Conservation (phyloP, 2,797 vertebrate genomes). For the Erethizon dorsatum region DNA sequence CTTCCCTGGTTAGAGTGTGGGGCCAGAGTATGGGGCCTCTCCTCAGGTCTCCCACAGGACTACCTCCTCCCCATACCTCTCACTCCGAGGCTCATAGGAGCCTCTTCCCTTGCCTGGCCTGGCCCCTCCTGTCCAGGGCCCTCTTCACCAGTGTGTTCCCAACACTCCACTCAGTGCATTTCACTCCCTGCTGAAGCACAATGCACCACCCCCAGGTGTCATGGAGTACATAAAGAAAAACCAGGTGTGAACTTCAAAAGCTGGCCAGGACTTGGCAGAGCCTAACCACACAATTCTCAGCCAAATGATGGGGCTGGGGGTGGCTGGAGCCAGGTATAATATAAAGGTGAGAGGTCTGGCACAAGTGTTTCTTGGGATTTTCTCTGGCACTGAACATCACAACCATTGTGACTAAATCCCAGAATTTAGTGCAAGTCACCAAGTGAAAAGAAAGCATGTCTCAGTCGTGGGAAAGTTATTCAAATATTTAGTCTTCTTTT, state of each 20-base stretch:
- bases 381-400: background rate
- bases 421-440: background rate
- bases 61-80: background rate
- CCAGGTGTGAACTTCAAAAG: background rate
- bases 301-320: background rate
- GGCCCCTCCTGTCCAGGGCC: background rate
- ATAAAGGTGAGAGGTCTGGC: background rate
- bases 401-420: background rate
- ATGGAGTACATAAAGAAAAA: background rate
- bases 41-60: background rate
- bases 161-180: background rate
- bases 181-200: background rate
- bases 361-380: background rate
- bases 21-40: accelerated
- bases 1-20: background rate
- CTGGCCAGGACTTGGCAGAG: background rate
- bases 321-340: accelerated
- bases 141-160: background rate
- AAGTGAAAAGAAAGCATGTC: background rate
- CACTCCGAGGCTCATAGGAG: background rate
- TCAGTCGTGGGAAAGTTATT: background rate
- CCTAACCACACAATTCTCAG: background rate
- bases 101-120: background rate
- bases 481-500: background rate
- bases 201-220: background rate